Percentiles rank a stretch among this genome's conserved stretches.
Conservation (phyloP, 2,888 invertebrate species). For the Aethes cnicana region DNA sequence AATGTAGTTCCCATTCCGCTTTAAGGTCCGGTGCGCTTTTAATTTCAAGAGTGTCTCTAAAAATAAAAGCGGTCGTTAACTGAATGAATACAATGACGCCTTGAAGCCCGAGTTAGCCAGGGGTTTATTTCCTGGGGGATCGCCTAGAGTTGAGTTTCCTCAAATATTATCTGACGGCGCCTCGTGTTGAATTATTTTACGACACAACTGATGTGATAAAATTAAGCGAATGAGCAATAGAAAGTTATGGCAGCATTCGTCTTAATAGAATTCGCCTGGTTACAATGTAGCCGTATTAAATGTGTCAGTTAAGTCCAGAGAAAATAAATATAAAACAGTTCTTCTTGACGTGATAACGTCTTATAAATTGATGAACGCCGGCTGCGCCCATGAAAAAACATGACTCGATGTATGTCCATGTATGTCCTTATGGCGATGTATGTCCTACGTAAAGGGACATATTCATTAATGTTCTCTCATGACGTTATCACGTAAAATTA, state of each 20-base stretch:
- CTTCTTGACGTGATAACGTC: neutral
- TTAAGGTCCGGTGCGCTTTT: constrained; percentile 27
- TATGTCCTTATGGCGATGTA: no score
- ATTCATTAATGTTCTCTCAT: no score
- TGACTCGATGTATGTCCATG: no score
- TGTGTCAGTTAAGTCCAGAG: neutral
- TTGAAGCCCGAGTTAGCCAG: constrained; percentile 28
- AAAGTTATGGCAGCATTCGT: constrained; percentile 14
- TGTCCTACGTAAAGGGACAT: no score
- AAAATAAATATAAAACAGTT: neutral
- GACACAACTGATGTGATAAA: constrained; percentile 27
- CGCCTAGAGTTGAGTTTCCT: constrained; percentile 20
- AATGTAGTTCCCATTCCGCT: constrained; percentile 19
- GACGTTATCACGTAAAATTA: no score
- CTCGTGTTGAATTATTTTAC: constrained; percentile 26
- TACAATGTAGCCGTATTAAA: constrained; percentile 10
- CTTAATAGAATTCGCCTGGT: constrained; percentile 21
- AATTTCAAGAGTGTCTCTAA: constrained; percentile 35
- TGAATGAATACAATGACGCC: constrained; percentile 32
- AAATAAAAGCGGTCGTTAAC: constrained; percentile 32
- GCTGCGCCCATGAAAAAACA: no score
- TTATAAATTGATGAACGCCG: no score
- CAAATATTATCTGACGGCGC: constrained; percentile 26
- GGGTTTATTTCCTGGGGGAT: constrained; percentile 34
- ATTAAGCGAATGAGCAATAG: constrained; percentile 24